Evolutionary conservation across 2,888 invertebrate species (phyloP).

Genomic region (Aspidapion aeneum): DNA sequence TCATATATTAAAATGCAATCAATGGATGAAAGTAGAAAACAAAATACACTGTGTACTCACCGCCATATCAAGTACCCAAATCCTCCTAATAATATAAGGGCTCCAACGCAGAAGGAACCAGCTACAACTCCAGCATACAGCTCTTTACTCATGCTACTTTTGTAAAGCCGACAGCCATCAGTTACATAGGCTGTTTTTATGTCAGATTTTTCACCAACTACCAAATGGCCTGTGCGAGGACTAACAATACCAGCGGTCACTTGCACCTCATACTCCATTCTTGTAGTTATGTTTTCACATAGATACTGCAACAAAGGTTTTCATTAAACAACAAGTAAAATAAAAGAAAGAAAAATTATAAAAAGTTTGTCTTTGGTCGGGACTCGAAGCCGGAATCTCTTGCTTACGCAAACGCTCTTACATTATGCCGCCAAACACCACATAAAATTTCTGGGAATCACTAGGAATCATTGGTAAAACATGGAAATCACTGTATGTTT

Average conservation of each 20-base stretch:
- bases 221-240: slow-evolving; percentile 57
- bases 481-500: no score
- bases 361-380: no score
- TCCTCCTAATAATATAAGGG: slow-evolving; percentile 65
- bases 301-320: slow-evolving; percentile 56
- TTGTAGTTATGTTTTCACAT: slow-evolving; percentile 66
- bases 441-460: no score
- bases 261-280: slow-evolving; percentile 67
- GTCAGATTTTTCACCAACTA: slow-evolving; percentile 64
- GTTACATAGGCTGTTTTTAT: slow-evolving; percentile 61
- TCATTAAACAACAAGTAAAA: no score
- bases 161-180: slow-evolving; percentile 63
- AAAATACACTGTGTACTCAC: slow-evolving; percentile 58
- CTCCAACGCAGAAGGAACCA: slow-evolving; percentile 66
- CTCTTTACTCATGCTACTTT: slow-evolving; percentile 57
- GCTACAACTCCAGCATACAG: slow-evolving; percentile 69
- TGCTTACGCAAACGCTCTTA: no score
- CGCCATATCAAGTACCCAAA: slow-evolving; percentile 71
- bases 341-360: no score
- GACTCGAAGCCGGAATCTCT: no score
- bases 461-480: no score
- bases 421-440: no score
- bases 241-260: slow-evolving; percentile 68
- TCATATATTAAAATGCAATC: no score
- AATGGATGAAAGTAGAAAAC: no score